Percentiles rank a stretch among this genome's conserved stretches.
These are phyloP conservation scores for Forbesichthys agassizii DNA, from an alignment of 2,113 vertebrate species.

Conservation along the genomic window DNA sequence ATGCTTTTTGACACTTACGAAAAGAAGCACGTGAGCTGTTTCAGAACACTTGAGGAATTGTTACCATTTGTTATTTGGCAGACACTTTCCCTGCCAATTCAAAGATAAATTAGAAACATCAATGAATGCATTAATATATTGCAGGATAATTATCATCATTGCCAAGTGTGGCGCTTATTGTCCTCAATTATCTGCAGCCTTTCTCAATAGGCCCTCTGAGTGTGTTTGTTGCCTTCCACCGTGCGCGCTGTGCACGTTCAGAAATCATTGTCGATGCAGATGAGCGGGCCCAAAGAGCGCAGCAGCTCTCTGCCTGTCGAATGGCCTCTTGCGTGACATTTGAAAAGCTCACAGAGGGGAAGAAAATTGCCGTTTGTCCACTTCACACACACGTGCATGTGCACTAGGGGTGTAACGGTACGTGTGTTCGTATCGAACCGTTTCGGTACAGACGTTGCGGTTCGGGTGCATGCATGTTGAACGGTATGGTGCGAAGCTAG, in stretches of 20 bases:
- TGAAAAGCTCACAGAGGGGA: background rate
- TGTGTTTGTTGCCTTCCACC: conserved; percentile 31
- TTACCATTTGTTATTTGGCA: conserved; percentile 20
- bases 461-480: no score
- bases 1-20: conserved; percentile 35
- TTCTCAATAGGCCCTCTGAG: conserved; percentile 45
- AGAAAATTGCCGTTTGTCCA: background rate
- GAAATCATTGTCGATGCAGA: conserved; percentile 39
- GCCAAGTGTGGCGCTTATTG: conserved; percentile 41
- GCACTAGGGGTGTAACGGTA: no score
- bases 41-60: conserved; percentile 42
- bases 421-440: no score
- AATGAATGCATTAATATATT: conserved; percentile 53
- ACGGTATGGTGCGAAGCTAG: no score
- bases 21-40: conserved; percentile 34
- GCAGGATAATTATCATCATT: conserved; percentile 38
- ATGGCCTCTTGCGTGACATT: conserved; percentile 12
- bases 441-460: no score
- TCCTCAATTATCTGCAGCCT: conserved; percentile 49
- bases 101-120: conserved; percentile 37
- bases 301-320: conserved; percentile 25
- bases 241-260: conserved; percentile 25
- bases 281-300: conserved; percentile 14
- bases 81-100: conserved; percentile 1
- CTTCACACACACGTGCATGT: background rate